Percentiles rank a stretch among this genome's conserved stretches.
phyloP scores from a whole-genome alignment of 2,797 vertebrate species.

The Phrynocephalus guinanensis region DNA sequence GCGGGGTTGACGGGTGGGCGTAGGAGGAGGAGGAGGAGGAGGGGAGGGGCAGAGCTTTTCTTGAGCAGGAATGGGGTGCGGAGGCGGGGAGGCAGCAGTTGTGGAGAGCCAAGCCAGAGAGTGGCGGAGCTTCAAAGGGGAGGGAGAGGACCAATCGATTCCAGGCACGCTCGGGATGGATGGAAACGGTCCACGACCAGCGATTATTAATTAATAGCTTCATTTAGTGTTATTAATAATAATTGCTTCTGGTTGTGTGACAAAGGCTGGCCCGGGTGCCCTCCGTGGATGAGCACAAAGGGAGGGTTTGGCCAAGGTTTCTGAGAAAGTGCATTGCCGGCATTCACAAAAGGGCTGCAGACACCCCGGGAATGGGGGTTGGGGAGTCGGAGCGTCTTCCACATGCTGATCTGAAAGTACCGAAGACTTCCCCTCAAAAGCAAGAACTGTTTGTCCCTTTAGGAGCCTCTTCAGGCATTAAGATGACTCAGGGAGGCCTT shows the following conservation, averaged over 20 bases:
- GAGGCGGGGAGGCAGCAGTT: neutral
- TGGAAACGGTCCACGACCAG: neutral
- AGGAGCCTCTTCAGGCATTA: too few relatives aligned
- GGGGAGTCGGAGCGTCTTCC: too few relatives aligned
- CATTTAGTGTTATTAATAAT: slow-evolving; percentile 27
- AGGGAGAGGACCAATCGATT: neutral
- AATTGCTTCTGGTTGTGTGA: neutral
- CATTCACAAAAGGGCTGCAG: too few relatives aligned
- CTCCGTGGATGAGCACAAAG: neutral
- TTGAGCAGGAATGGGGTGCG: neutral
- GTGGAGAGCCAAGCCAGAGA: neutral
- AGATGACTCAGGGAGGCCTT: too few relatives aligned
- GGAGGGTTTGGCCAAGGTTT: neutral
- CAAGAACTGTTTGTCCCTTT: too few relatives aligned
- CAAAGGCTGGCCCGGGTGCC: neutral
- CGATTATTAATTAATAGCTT: slow-evolving; percentile 28
- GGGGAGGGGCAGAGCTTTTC: neutral
- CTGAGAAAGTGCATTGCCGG: too few relatives aligned
- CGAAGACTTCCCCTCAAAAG: neutral
- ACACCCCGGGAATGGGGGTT: too few relatives aligned
- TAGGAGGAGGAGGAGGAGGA: neutral
- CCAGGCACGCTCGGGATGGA: neutral
- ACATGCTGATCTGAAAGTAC: neutral
- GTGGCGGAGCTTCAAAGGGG: neutral
- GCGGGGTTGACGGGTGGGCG: too few relatives aligned